phyloP scores from a whole-genome alignment of 1,140 invertebrate genomes.

The Eumaeus atala region DNA sequence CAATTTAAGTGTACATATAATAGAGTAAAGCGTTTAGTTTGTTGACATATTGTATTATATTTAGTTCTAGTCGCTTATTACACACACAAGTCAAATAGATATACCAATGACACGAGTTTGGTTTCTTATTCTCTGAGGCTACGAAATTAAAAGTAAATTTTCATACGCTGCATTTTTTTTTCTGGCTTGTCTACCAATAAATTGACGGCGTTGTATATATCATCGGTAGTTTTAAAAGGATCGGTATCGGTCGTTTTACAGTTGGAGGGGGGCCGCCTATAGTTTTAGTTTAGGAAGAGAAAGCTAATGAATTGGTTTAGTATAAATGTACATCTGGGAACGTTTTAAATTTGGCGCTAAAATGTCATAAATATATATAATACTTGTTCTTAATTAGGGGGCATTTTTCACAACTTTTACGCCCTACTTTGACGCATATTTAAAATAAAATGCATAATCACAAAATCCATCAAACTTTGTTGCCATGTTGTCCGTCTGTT shows the following conservation, averaged over 20 bases:
- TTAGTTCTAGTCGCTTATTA: slow-evolving; percentile 64
- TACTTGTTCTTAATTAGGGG: neutral
- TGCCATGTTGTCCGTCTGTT: no score
- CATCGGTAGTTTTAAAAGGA: slow-evolving; percentile 35
- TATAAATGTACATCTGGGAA: slow-evolving; percentile 21
- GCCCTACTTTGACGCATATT: no score
- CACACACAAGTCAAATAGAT: slow-evolving; percentile 25
- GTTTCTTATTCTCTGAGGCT: slow-evolving; percentile 26
- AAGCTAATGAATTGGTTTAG: slow-evolving; percentile 21
- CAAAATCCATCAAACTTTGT: no score
- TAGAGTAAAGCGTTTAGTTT: slow-evolving; percentile 30
- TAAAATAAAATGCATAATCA: no score
- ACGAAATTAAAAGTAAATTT: slow-evolving; percentile 2
- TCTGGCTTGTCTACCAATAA: slow-evolving; percentile 1
- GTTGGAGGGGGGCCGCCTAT: slow-evolving; percentile 60
- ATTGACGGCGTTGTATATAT: slow-evolving; percentile 13
- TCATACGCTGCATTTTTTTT: neutral
- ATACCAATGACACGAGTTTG: neutral
- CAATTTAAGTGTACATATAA: no score
- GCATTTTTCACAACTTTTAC: no score
- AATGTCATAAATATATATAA: slow-evolving; percentile 2
- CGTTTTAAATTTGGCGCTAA: slow-evolving; percentile 14
- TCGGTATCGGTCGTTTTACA: slow-evolving; percentile 52
- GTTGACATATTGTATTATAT: slow-evolving; percentile 50
- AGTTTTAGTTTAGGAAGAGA: slow-evolving; percentile 45